phyloP scores from a whole-genome alignment of 2,113 vertebrate genomes.

The Pyrgilauda ruficollis region DNA sequence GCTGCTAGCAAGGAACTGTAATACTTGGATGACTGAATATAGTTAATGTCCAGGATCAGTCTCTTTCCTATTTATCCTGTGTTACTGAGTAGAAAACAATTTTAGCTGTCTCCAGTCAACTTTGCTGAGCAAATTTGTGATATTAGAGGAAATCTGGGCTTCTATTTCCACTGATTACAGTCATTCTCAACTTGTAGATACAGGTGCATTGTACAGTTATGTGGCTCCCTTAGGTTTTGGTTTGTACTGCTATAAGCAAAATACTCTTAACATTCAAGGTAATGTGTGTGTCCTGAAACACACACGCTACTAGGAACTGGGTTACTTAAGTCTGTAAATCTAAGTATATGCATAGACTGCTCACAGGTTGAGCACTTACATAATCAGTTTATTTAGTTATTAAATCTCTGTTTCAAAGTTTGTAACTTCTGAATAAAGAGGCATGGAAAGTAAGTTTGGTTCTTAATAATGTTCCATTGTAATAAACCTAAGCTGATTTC shows the following conservation, averaged over 20 bases:
- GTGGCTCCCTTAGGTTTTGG: not conserved
- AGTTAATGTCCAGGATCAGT: not conserved
- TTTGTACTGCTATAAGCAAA: not conserved
- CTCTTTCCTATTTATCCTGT: not conserved
- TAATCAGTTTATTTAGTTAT: not conserved
- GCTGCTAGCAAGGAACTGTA: not conserved
- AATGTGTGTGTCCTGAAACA: not conserved
- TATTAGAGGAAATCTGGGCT: not conserved
- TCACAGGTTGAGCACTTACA: not conserved
- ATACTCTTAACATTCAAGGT: not conserved
- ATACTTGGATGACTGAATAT: not conserved
- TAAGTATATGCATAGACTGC: not conserved
- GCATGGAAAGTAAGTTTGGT: not conserved
- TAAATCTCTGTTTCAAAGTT: not conserved
- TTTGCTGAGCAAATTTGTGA: not conserved
- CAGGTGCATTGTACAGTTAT: not conserved
- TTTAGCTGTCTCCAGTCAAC: not conserved
- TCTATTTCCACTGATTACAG: not conserved
- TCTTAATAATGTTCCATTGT: not conserved
- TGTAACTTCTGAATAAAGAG: not conserved
- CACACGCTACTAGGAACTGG: fast-evolving
- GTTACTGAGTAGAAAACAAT: not conserved
- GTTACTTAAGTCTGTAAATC: not conserved
- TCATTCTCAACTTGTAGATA: not conserved
- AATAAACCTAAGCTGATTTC: not conserved